Evolutionary conservation across 2,888 invertebrate species (phyloP), one percentile per base, ranked within the genome.

Genomic region (Apodemia zela): DNA sequence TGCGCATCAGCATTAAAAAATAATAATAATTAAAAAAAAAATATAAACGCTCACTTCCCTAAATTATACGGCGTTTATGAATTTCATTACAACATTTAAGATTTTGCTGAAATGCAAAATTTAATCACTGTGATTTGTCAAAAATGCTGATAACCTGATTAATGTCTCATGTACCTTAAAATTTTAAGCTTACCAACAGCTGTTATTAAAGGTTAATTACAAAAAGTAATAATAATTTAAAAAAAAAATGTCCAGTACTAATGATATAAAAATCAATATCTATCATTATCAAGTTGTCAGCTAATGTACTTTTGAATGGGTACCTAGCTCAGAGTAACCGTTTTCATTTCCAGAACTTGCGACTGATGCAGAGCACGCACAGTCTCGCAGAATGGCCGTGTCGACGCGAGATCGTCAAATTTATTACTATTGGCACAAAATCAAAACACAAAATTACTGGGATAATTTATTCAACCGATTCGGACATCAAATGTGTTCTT

Each of bases 331-430:
- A 49, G 49, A 29, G 47, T 15, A 51, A 49, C 17, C 11, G 18
- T 61, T 61, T 17, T 49, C 11, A 42, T 18, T 49, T 49, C n/a
- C 62, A 45, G 21, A 62, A 25, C 8, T 47, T n/a, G 45, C 7
- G 58, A 45, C 67, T 62, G 62, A 67, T 67, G 67, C 68, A 68
- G 68, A 65, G 68, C 71, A 58, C 71, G 69, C 69, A 69, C 69
- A 63, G 66, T 63, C 66, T 61, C 38, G 63, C 71, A 69, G 68
- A 54, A 69, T 68, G 67, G 69, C 68, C 71, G 61, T 33, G 60
- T 47, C 33, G 51, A 21, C 51, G 51, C 51, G 51, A 51, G 21
- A 7, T 4, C 11, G 11, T n/a, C 51, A 51, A 51, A 51, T 18
- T 11, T 51, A n/a, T 15, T 45, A 3, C 6, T 6, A 45, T 45